Evolutionary conservation across 2,797 vertebrate species (phyloP), one percentile per base, ranked within the genome.

Genomic region (Phataginus tetradactyla): DNA sequence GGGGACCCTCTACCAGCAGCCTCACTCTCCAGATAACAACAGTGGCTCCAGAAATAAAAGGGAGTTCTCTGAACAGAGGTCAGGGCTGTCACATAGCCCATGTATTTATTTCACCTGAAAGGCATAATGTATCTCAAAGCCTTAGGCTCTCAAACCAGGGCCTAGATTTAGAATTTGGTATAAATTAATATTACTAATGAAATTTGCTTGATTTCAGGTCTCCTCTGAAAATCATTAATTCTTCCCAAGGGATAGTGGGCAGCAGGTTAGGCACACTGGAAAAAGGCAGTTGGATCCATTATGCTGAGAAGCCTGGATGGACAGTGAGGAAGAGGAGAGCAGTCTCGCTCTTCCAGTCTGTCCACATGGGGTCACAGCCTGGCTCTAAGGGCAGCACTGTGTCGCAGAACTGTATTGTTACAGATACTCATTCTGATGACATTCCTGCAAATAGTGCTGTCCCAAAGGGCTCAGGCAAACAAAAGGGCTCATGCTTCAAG

Each of bases 391-490:
- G 81, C n/a, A 17, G 7, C 39, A 3, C 61, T 42, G 34, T 4
- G 8, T 51, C 81, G 53, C 78, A 37, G 51, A 64, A 39, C 21
- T 4, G 0, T 49, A 39, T 39, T 7, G 4, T 63, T 45, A 75
- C 5, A 5, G 53, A 77, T 61, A 45, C 29, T 92, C 7, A 68
- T 53, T 75, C 85, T 72, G 85, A 79, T 74, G 63, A 49, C 69
- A 37, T 13, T 72, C 79, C 51, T 45, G 34, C 53, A 79, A 94
- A 71, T 51, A 78, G 15, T 79, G 90, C 39, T 86, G 3, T 81
- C 84, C 59, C 42, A 68, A 91, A 93, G 74, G 59, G 55, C 39
- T 68, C 57, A 94, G 74, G 80, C 21, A 81, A 77, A 72, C 57
- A 79, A 90, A 95, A n/a, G 18, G 0, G 11, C 69, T 78, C 85